Conservation (phyloP, 2,888 invertebrate species). For the Malachius bipustulatus region DNA sequence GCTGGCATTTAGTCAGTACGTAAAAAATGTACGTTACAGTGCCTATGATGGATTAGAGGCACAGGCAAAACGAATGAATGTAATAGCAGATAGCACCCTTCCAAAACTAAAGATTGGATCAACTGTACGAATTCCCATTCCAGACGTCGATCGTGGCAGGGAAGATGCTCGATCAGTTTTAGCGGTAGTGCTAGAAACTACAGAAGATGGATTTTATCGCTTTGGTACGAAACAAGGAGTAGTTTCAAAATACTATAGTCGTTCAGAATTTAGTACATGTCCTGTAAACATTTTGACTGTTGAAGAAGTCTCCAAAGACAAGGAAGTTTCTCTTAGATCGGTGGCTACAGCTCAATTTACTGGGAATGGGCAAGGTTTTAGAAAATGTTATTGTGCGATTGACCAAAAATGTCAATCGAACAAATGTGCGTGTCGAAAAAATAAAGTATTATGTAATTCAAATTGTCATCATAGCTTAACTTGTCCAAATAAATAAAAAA, state of each 20-base stretch:
- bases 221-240: constrained; percentile 16
- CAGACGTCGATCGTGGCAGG: constrained; percentile 16
- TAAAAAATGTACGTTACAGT: no score
- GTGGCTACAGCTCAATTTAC: constrained; percentile 12
- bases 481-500: background rate
- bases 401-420: constrained; percentile 1
- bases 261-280: constrained; percentile 13
- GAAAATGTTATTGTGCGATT: constrained; percentile 7
- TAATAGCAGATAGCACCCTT: constrained; percentile 15
- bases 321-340: constrained; percentile 11
- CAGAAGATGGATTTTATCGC: constrained; percentile 17
- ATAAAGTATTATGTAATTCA: background rate
- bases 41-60: constrained; percentile 13
- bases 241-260: constrained; percentile 12
- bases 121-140: constrained; percentile 15
- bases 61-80: constrained; percentile 17
- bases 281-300: constrained; percentile 11
- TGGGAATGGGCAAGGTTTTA: constrained; percentile 11
- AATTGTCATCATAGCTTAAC: background rate
- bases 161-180: constrained; percentile 18
- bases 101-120: constrained; percentile 14
- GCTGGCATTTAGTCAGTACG: no score
- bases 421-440: constrained; percentile 4
- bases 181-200: constrained; percentile 16
- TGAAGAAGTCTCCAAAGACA: constrained; percentile 13